Evolutionary conservation across 2,113 vertebrate genomes (phyloP).

Genomic region (Copsychus sechellarum): DNA sequence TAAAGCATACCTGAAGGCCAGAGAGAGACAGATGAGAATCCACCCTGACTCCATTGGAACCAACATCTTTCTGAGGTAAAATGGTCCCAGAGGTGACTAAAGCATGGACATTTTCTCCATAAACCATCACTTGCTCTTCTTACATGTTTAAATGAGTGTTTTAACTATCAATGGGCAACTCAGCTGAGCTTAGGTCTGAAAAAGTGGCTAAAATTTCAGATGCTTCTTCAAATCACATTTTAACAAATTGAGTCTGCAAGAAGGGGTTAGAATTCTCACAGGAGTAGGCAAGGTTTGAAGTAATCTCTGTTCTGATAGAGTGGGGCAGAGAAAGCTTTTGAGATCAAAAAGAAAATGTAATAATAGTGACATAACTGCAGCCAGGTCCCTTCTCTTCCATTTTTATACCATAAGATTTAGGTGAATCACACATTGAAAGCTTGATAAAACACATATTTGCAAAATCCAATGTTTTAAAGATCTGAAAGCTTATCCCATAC

Average conservation of each 20-base stretch:
- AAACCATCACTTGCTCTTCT: not conserved
- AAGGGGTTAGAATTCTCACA: not conserved
- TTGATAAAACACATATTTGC: not conserved
- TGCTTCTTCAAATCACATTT: not conserved
- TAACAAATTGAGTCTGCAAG: not conserved
- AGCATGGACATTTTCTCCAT: not conserved
- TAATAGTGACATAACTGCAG: not conserved
- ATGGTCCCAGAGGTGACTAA: not conserved
- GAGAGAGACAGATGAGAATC: not conserved
- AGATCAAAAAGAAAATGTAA: not conserved
- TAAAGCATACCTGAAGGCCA: constrained; percentile 33
- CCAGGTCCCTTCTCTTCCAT: not conserved
- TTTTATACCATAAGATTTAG: not conserved
- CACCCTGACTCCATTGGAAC: not conserved
- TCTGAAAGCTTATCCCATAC: not conserved
- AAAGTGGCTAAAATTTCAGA: not conserved
- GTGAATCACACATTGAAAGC: not conserved
- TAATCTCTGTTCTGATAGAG: not conserved
- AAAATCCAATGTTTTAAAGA: not conserved
- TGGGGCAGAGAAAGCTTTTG: not conserved
- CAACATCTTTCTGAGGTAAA: not conserved
- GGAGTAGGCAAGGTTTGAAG: not conserved
- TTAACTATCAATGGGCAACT: not conserved
- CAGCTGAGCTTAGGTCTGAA: not conserved
- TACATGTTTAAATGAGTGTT: not conserved